A percentile compares a stretch with the other conserved stretches of the same genome.
phyloP scores from a whole-genome alignment of 2,113 vertebrate genomes.

The Crotalus helleri region DNA sequence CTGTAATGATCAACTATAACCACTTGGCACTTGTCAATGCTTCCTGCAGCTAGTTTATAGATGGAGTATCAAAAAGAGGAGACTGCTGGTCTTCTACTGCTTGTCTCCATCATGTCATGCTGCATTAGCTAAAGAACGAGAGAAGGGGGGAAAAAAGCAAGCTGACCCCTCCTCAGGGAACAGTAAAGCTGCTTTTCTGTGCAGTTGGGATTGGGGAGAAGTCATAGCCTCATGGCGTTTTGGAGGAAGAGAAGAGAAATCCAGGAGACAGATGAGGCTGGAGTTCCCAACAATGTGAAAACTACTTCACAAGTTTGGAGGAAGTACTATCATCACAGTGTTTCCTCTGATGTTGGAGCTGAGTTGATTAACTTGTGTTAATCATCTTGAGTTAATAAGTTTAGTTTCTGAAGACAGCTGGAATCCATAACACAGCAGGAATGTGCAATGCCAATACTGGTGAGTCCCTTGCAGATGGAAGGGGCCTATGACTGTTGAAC shows the following conservation, averaged over 20 bases:
- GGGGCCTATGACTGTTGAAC: not conserved
- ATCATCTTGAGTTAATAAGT: not conserved
- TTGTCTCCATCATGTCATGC: not conserved
- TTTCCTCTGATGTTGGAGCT: not conserved
- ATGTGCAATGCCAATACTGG: not conserved
- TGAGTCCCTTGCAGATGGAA: not conserved
- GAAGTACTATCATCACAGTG: not conserved
- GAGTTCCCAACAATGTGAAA: not conserved
- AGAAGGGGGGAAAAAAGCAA: not conserved
- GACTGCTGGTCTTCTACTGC: not conserved
- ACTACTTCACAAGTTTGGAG: not conserved
- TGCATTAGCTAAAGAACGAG: not conserved
- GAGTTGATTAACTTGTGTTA: not conserved
- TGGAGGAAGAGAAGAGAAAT: not conserved
- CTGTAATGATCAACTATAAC: not conserved
- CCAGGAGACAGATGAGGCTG: not conserved
- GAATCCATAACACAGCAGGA: not conserved
- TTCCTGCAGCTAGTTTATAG: not conserved
- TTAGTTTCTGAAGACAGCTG: not conserved
- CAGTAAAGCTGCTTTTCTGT: not conserved
- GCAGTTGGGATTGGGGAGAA: not conserved
- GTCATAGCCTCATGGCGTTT: not conserved
- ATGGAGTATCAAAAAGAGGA: not conserved
- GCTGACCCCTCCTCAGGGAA: not conserved
- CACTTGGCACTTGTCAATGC: not conserved